Evolutionary conservation across 1,140 invertebrate genomes (phyloP).

Genomic region (Rhysida immarginata): DNA sequence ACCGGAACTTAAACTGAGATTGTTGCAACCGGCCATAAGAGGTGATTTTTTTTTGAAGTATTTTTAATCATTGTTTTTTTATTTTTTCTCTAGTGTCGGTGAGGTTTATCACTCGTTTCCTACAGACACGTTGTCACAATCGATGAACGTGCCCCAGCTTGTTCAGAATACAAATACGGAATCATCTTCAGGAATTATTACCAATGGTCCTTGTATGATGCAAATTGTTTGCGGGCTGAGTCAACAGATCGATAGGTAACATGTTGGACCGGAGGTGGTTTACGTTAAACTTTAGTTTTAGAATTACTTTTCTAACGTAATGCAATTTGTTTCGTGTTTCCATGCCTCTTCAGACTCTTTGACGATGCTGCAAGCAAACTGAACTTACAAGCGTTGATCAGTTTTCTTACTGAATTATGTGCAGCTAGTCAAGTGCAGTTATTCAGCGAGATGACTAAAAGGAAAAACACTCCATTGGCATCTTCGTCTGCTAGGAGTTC

Average conservation of each 20-base stretch:
- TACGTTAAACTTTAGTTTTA: no score
- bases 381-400: constrained; percentile 64
- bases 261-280: neutral
- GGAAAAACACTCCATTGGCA: no score
- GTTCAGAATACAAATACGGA: constrained; percentile 47
- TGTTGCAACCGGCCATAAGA: no score
- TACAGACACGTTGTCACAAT: constrained; percentile 25
- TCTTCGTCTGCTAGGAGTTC: no score
- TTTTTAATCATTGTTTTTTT: no score
- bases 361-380: constrained; percentile 71
- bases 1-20: no score
- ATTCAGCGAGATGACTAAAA: constrained; percentile 28
- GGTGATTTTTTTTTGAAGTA: no score
- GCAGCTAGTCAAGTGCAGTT: constrained; percentile 62
- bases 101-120: constrained; percentile 9
- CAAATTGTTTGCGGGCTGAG: constrained; percentile 72
- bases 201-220: constrained; percentile 61
- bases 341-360: constrained; percentile 28
- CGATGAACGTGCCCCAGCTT: constrained; percentile 40
- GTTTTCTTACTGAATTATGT: constrained; percentile 64
- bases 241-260: constrained; percentile 58
- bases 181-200: constrained; percentile 46
- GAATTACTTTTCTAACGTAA: no score
- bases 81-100: neutral
- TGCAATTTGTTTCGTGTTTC: neutral